Conservation (phyloP, 2,113 vertebrate genomes). For the Callopanchax toddi region DNA sequence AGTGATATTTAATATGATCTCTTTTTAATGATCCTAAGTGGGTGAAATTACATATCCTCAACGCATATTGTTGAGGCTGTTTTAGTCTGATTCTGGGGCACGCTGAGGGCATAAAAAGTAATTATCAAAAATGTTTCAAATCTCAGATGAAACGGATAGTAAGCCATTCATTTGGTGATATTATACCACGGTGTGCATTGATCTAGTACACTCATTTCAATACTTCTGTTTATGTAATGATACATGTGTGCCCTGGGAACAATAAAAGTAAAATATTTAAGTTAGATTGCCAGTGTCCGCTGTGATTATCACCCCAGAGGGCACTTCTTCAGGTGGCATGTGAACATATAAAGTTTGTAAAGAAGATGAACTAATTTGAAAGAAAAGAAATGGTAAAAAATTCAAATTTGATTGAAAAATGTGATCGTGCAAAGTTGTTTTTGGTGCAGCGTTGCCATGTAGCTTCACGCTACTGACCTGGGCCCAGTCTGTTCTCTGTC, state of each 20-base stretch:
- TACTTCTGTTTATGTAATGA: constrained; percentile 41
- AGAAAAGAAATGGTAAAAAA: background rate
- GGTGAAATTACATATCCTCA: constrained; percentile 83
- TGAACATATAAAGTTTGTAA: constrained; percentile 4
- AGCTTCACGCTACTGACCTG: constrained; percentile 65
- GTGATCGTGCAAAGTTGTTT: constrained; percentile 31
- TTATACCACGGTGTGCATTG: constrained; percentile 25
- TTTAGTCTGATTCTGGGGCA: constrained; percentile 43
- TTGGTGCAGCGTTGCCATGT: constrained; percentile 38
- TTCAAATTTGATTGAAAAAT: constrained; percentile 4
- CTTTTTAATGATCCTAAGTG: constrained; percentile 91
- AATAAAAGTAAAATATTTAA: constrained; percentile 34
- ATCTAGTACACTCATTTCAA: constrained; percentile 35
- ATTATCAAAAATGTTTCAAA: constrained; percentile 42
- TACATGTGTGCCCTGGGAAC: constrained; percentile 23
- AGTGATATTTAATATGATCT: constrained; percentile 94
- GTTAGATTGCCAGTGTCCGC: constrained; percentile 7
- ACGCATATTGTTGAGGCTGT: constrained; percentile 68
- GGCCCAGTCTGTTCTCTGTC: constrained; percentile 48
- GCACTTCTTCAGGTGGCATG: constrained; percentile 5
- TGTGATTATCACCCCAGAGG: constrained; percentile 17
- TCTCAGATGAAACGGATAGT: constrained; percentile 34
- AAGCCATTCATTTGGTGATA: constrained; percentile 45
- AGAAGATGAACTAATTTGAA: background rate
- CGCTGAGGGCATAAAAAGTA: constrained; percentile 48